Evolutionary conservation across 1,140 invertebrate species (phyloP).

Genomic region (Dendroctonus valens): DNA sequence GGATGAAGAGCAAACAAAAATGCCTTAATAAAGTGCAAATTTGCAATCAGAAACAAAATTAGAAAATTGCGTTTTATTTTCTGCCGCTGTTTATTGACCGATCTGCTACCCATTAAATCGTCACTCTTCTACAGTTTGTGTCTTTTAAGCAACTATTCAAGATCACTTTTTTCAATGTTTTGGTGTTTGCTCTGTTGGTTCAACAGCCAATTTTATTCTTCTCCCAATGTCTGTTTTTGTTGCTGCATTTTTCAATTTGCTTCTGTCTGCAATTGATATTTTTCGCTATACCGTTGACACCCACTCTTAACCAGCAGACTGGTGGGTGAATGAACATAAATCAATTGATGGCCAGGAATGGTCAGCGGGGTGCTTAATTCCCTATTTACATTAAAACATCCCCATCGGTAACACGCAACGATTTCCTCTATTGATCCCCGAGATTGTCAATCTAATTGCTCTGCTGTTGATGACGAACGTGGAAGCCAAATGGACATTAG

Average conservation of each 20-base stretch:
- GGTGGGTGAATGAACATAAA: background rate
- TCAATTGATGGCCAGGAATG: background rate
- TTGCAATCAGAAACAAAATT: too few species aligned
- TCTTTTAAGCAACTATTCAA: background rate
- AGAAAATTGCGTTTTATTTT: background rate
- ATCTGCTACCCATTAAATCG: background rate
- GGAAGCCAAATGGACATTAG: constrained; percentile 36
- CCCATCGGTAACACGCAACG: constrained; percentile 34
- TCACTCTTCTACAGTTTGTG: background rate
- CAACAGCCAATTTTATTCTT: background rate
- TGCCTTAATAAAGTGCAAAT: background rate
- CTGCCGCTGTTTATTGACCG: background rate
- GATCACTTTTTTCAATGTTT: too few species aligned
- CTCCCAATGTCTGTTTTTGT: background rate
- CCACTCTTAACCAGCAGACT: background rate
- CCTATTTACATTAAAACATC: constrained; percentile 40
- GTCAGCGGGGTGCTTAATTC: constrained; percentile 11
- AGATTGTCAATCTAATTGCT: constrained; percentile 45
- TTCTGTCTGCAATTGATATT: background rate
- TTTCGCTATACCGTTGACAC: background rate
- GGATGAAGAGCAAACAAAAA: background rate
- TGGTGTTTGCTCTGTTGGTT: too few species aligned
- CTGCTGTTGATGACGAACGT: constrained; percentile 33
- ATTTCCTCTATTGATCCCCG: constrained; percentile 47
- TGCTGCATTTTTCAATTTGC: background rate